A percentile compares a stretch with the other conserved stretches of the same genome.
Evolutionary conservation across 1,140 invertebrate genomes (phyloP).

Genomic region (Cheumatopsyche charites): DNA sequence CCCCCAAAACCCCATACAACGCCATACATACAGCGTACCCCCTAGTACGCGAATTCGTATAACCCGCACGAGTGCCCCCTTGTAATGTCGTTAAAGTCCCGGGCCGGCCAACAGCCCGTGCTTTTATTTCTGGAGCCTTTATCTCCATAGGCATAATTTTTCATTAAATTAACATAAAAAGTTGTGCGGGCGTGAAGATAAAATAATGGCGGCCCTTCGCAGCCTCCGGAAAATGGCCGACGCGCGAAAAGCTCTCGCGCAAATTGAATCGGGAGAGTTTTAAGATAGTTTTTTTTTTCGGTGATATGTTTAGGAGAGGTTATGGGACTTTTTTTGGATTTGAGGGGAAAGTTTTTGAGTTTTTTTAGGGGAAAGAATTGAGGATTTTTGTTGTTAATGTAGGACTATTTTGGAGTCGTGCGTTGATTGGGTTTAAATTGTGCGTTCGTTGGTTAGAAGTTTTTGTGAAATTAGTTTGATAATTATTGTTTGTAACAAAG

Average conservation of each 20-base stretch:
- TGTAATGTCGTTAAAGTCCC: slow-evolving; percentile 49
- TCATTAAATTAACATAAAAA: slow-evolving; percentile 51
- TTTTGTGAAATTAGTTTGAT: too few species aligned
- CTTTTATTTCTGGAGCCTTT: slow-evolving; percentile 48
- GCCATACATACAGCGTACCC: neutral
- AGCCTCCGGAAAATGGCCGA: slow-evolving; percentile 22
- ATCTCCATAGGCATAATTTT: slow-evolving; percentile 50
- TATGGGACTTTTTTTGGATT: too few species aligned
- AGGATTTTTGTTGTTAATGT: too few species aligned
- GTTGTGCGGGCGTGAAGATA: slow-evolving; percentile 50
- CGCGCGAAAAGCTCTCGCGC: slow-evolving; percentile 4
- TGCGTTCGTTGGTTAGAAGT: too few species aligned
- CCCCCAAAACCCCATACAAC: neutral
- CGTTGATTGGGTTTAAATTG: too few species aligned
- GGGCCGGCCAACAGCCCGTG: slow-evolving; percentile 47
- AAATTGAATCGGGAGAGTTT: neutral
- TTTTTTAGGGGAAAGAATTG: too few species aligned
- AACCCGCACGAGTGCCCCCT: slow-evolving; percentile 46
- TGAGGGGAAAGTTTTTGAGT: too few species aligned
- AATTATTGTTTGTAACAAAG: too few species aligned
- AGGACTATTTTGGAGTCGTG: too few species aligned
- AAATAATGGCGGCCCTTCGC: slow-evolving; percentile 43
- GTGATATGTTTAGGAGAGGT: too few species aligned
- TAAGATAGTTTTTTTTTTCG: slow-evolving; percentile 3
- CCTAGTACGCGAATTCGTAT: neutral